Evolutionary conservation across 1,140 invertebrate species (phyloP).

Genomic region (Elysia chlorotica): DNA sequence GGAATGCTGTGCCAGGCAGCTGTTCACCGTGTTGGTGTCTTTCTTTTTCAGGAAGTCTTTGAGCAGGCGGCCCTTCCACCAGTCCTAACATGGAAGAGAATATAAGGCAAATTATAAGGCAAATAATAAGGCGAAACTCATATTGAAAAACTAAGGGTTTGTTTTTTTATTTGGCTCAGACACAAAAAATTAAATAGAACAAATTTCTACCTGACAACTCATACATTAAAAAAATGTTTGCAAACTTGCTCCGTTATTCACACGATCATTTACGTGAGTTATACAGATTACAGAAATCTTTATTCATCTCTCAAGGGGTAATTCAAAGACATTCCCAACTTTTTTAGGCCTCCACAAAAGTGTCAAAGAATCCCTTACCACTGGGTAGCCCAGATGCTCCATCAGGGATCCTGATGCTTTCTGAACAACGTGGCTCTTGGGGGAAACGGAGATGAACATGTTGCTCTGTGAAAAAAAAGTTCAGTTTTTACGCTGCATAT

Average conservation of each 20-base stretch:
- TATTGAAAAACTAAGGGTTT: background rate
- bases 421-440: constrained; percentile 33
- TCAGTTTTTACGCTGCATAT: background rate
- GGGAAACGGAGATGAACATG: constrained; percentile 28
- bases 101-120: background rate
- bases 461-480: constrained; percentile 26
- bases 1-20: constrained; percentile 23
- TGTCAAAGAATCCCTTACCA: constrained; percentile 25
- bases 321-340: background rate
- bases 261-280: background rate
- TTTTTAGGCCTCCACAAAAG: background rate
- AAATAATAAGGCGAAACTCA: background rate
- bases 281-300: too few relatives aligned
- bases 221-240: background rate
- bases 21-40: constrained; percentile 41
- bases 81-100: constrained; percentile 23
- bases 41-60: constrained; percentile 39
- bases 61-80: constrained; percentile 37
- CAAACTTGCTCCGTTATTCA: background rate
- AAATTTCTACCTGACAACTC: background rate
- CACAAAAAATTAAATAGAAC: background rate
- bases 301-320: background rate
- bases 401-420: constrained; percentile 27
- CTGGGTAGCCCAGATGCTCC: constrained; percentile 35
- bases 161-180: background rate